Percentiles rank a stretch among this genome's conserved stretches.
These are phyloP conservation scores for Mungos mungo DNA, from an alignment of 2,113 vertebrate genomes.

Conservation along the genomic window DNA sequence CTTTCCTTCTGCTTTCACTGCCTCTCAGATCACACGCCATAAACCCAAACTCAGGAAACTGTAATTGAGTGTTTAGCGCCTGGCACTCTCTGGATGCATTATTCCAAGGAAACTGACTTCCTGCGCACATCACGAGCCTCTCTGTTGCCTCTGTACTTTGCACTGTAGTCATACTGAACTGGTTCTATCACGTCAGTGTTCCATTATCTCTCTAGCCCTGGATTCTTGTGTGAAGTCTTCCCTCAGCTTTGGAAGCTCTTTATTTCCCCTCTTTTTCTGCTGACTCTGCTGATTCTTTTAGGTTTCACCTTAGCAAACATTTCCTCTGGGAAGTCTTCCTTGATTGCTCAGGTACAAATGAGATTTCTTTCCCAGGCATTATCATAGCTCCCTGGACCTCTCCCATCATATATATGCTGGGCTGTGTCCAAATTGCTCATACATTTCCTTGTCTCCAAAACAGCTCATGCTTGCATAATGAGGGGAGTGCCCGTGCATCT, in stretches of 20 bases:
- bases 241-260: neutral
- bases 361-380: neutral
- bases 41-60: conserved; percentile 69
- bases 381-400: neutral
- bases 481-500: rapidly evolving
- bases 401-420: neutral
- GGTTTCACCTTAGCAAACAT: neutral
- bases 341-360: neutral
- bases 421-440: neutral
- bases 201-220: neutral
- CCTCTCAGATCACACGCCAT: neutral
- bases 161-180: rapidly evolving
- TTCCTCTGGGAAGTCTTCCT: neutral
- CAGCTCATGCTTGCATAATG: neutral
- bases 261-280: neutral
- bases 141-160: rapidly evolving
- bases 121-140: neutral
- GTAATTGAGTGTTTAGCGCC: conserved; percentile 66
- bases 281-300: neutral
- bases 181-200: rapidly evolving
- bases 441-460: neutral
- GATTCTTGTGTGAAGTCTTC: neutral
- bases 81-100: conserved; percentile 21
- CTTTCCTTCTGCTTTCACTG: neutral
- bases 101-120: conserved; percentile 48